These are phyloP conservation scores for Carassius gibelio DNA, from an alignment of 2,113 vertebrate genomes.

Conservation along the genomic window DNA sequence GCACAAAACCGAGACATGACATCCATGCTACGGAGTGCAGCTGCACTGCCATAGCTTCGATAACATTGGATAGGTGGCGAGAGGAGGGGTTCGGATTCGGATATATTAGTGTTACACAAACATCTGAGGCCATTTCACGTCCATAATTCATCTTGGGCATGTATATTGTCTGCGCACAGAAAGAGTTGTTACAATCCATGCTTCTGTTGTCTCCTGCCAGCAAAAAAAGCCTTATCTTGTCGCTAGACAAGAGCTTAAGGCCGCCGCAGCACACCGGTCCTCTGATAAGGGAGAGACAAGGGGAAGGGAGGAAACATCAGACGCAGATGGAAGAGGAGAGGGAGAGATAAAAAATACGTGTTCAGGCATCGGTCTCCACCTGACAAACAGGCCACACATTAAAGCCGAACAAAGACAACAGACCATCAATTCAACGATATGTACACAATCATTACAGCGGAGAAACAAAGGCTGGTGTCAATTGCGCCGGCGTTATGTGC, in stretches of 20 bases:
- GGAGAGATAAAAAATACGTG: conserved; percentile 78
- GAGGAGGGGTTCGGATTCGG: conserved; percentile 62
- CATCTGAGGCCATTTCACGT: conserved; percentile 81
- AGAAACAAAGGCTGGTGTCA: conserved; percentile 90
- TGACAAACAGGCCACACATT: conserved; percentile 84
- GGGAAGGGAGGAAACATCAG: conserved; percentile 60
- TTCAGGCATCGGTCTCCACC: conserved; percentile 72
- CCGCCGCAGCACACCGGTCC: conserved; percentile 80
- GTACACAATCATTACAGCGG: conserved; percentile 90
- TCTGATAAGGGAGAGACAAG: conserved; percentile 79
- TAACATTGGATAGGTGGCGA: conserved; percentile 74
- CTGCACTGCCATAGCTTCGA: conserved; percentile 82
- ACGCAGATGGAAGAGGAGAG: conserved; percentile 56
- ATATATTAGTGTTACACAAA: conserved; percentile 91
- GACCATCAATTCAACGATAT: conserved; percentile 93
- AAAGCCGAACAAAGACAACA: conserved; percentile 84
- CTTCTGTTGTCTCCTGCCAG: conserved; percentile 81
- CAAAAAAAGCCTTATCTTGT: conserved; percentile 85
- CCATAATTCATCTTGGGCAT: conserved; percentile 73
- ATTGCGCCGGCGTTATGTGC: conserved; percentile 84
- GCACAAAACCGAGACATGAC: conserved; percentile 82
- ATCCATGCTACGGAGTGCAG: conserved; percentile 82
- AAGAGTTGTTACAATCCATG: conserved; percentile 79
- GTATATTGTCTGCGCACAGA: conserved; percentile 67
- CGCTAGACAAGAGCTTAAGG: conserved; percentile 82